Evolutionary conservation across 2,888 invertebrate species (phyloP).

Genomic region (Agriopis aurantiaria): DNA sequence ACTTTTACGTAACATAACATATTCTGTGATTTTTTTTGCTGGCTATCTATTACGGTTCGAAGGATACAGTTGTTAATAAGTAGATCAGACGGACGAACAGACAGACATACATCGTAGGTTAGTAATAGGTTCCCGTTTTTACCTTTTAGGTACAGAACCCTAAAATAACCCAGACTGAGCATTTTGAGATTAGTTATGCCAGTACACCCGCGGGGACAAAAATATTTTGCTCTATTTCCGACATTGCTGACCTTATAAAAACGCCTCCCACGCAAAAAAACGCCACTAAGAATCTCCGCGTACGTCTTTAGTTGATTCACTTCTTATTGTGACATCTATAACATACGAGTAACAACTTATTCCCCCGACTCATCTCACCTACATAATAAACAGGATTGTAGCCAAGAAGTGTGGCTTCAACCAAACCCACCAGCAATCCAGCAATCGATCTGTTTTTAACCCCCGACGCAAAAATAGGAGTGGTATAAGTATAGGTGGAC

Average conservation of each 20-base stretch:
- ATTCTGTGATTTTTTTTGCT: no score
- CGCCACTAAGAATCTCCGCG: neutral
- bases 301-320: slow-evolving; percentile 29
- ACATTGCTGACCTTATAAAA: neutral
- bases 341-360: neutral
- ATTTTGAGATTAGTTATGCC: neutral
- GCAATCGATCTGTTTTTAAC: neutral
- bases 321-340: slow-evolving; percentile 19
- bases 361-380: slow-evolving; percentile 12
- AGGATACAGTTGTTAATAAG: no score
- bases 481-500: no score
- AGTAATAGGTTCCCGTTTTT: no score
- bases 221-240: slow-evolving; percentile 2
- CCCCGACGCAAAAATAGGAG: no score
- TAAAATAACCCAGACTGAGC: no score
- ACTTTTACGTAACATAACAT: no score
- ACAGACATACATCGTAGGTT: no score
- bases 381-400: slow-evolving; percentile 13
- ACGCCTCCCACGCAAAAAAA: slow-evolving; percentile 20
- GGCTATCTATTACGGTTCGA: no score
- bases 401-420: neutral
- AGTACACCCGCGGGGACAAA: neutral
- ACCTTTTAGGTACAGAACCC: no score
- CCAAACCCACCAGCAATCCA: neutral
- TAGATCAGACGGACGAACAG: no score